A percentile compares a stretch with the other conserved stretches of the same genome.
Conservation (phyloP, 2,888 invertebrate species). For the Epinotia nisella region DNA sequence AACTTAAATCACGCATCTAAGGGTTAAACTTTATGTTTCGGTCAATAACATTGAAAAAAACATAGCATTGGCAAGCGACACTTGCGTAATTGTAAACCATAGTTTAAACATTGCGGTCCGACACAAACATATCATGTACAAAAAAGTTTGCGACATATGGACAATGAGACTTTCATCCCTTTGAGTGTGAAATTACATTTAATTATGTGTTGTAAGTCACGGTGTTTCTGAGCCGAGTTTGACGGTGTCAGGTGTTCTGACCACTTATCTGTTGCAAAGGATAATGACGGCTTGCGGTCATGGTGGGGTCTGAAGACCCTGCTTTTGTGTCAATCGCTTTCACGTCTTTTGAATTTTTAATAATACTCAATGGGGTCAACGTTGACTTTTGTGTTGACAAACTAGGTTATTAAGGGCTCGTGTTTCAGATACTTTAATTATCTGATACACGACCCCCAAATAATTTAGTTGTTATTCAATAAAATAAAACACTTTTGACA, state of each 20-base stretch:
- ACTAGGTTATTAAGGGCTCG: neutral
- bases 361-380: conserved; percentile 42
- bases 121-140: conserved; percentile 7
- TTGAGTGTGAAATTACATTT: conserved; percentile 74
- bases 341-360: conserved; percentile 47
- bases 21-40: neutral
- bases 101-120: conserved; percentile 31
- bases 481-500: neutral
- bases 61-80: neutral
- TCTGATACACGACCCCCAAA: no score
- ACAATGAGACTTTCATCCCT: conserved; percentile 70
- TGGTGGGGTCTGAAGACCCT: conserved; percentile 58
- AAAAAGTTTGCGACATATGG: conserved; percentile 68
- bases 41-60: conserved; percentile 1
- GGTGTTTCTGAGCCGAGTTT: conserved; percentile 56
- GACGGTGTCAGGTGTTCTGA: conserved; percentile 80
- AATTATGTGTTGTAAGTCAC: conserved; percentile 76
- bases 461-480: neutral
- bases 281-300: conserved; percentile 60
- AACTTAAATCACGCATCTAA: no score
- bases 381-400: conserved; percentile 11
- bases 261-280: conserved; percentile 71
- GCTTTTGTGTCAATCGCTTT: conserved; percentile 57
- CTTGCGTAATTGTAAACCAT: conserved; percentile 17
- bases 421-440: no score